A percentile compares a stretch with the other conserved stretches of the same genome.
Conservation (phyloP, 1,140 invertebrate species). For the Hyles euphorbiae region DNA sequence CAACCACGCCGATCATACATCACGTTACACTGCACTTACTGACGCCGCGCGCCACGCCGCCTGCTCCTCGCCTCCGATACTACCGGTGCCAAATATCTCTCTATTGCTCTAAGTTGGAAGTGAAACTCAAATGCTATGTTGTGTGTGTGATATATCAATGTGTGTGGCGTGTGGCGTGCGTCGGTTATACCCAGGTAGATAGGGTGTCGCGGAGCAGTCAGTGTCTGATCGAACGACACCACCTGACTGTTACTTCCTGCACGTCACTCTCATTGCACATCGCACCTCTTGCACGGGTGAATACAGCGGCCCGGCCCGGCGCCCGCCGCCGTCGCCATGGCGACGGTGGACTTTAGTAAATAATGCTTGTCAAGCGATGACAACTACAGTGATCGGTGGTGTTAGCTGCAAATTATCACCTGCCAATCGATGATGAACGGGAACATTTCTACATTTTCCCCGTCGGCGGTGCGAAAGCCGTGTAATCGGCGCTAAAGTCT, state of each 20-base stretch:
- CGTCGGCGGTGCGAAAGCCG: constrained; percentile 15
- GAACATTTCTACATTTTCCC: constrained; percentile 63
- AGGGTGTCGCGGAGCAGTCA: constrained; percentile 45
- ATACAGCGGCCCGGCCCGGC: background rate
- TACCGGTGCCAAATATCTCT: constrained; percentile 18
- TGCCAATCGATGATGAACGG: constrained; percentile 65
- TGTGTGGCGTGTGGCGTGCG: constrained; percentile 43
- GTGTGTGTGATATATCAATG: constrained; percentile 58
- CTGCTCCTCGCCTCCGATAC: constrained; percentile 4
- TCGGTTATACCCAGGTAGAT: constrained; percentile 41
- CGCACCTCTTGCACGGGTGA: too few species aligned
- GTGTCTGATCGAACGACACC: constrained; percentile 24
- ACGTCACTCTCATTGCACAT: too few species aligned
- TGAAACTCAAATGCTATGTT: constrained; percentile 46
- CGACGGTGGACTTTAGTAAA: constrained; percentile 42
- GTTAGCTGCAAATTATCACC: constrained; percentile 43
- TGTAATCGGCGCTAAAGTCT: constrained; percentile 5
- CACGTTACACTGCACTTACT: constrained; percentile 33
- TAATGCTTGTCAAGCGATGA: constrained; percentile 36
- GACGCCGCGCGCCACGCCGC: constrained; percentile 8
- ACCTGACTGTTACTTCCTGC: constrained; percentile 7
- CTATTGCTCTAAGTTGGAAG: constrained; percentile 48
- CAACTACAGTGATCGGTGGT: constrained; percentile 33
- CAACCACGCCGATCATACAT: constrained; percentile 40
- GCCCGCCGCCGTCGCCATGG: constrained; percentile 33